Percentiles rank a stretch among this genome's conserved stretches.
Evolutionary conservation across 2,888 invertebrate species (phyloP).

Genomic region (Dicycla oo): DNA sequence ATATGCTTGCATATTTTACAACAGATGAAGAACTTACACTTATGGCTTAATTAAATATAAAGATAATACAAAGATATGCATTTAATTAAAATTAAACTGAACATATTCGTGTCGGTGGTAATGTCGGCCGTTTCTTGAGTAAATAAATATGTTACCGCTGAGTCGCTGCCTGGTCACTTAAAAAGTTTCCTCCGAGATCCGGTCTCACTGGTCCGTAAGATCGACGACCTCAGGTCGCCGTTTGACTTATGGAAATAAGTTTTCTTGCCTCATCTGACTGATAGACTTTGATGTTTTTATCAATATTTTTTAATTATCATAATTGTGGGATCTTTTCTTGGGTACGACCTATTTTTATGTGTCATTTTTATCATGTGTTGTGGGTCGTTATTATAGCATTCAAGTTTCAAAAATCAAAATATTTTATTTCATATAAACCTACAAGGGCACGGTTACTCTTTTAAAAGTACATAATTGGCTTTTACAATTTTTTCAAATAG

Average conservation of each 20-base stretch:
- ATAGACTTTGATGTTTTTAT: conserved; percentile 75
- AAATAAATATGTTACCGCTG: conserved; percentile 85
- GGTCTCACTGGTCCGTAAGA: conserved; percentile 87
- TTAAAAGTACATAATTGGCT: no score
- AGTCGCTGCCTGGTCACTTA: conserved; percentile 84
- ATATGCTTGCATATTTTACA: conserved; percentile 7
- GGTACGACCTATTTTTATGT: conserved; percentile 18
- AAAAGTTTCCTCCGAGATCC: conserved; percentile 86
- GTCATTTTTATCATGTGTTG: conserved; percentile 11
- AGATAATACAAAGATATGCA: conserved; percentile 40
- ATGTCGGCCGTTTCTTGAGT: conserved; percentile 76
- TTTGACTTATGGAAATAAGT: conserved; percentile 89
- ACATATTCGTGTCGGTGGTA: conserved; percentile 60
- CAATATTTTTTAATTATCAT: conserved; percentile 65
- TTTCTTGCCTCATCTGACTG: conserved; percentile 82
- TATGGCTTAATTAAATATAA: conserved; percentile 32
- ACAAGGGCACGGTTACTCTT: no score
- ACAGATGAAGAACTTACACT: conserved; percentile 16
- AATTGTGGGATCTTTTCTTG: conserved; percentile 62
- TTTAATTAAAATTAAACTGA: conserved; percentile 68
- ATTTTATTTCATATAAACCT: no score
- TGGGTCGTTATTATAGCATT: neutral
- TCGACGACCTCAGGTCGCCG: conserved; percentile 86
- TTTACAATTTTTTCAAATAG: no score
- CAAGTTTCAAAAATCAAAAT: no score